phyloP scores from a whole-genome alignment of 2,888 invertebrate species.

The Brassicogethes aeneus region DNA sequence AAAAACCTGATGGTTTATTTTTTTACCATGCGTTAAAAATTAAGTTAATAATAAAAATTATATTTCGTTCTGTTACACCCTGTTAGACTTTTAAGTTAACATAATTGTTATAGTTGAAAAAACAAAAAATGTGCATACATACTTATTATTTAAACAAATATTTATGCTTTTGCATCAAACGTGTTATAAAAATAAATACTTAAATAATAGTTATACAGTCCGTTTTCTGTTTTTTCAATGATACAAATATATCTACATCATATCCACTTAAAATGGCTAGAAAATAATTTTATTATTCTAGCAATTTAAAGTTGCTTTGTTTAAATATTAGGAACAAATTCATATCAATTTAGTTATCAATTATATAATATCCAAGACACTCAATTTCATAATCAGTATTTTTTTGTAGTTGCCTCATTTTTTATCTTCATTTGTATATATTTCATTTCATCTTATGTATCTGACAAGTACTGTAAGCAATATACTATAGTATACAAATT shows the following conservation, averaged over 20 bases:
- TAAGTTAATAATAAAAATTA: too few species aligned
- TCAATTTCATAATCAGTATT: constrained; percentile 27
- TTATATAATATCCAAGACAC: constrained; percentile 30
- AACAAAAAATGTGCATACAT: too few species aligned
- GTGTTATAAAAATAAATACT: too few species aligned
- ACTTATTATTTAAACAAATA: too few species aligned
- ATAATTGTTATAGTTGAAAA: too few species aligned
- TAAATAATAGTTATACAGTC: too few species aligned
- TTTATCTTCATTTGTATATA: constrained; percentile 28
- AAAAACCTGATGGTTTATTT: too few species aligned
- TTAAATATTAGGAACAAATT: constrained; percentile 36
- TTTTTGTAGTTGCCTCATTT: constrained; percentile 19
- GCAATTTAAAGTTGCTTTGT: constrained; percentile 14
- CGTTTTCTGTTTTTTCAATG: too few species aligned
- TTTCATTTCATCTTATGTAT: constrained; percentile 25
- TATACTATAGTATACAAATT: constrained; percentile 26
- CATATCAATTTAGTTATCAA: constrained; percentile 42
- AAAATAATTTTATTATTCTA: constrained; percentile 10
- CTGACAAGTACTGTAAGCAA: constrained; percentile 30
- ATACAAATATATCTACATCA: constrained; percentile 30
- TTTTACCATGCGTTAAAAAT: too few species aligned
- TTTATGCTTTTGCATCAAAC: too few species aligned
- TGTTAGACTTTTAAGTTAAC: neutral
- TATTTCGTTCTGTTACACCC: neutral
- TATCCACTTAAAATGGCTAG: constrained; percentile 31